phyloP scores from a whole-genome alignment of 2,113 vertebrate genomes.

The Scatophagus argus region DNA sequence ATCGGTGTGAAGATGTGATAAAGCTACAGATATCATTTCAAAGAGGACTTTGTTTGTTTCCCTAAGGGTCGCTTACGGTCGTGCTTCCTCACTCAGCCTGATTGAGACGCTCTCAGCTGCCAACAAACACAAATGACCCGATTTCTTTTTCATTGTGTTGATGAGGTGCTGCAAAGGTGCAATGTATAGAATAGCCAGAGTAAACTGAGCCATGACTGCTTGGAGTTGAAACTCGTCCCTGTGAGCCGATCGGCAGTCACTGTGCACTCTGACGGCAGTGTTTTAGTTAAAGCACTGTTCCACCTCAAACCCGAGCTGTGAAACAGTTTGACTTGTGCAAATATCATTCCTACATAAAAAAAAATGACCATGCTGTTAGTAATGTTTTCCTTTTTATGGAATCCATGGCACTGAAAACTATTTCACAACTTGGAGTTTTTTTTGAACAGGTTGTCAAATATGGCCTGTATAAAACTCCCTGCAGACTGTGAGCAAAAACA shows the following conservation, averaged over 20 bases:
- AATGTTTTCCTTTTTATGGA: constrained; percentile 76
- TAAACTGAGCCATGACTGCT: constrained; percentile 62
- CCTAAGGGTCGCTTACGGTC: constrained; percentile 24
- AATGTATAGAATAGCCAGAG: constrained; percentile 47
- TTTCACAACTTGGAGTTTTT: constrained; percentile 72
- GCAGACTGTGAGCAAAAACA: constrained; percentile 87
- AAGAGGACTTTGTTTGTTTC: constrained; percentile 44
- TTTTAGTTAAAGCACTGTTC: constrained; percentile 53
- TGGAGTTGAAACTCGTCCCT: constrained; percentile 41
- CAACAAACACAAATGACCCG: constrained; percentile 65
- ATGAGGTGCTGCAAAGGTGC: constrained; percentile 56
- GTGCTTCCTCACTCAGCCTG: constrained; percentile 35
- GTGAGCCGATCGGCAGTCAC: constrained; percentile 48
- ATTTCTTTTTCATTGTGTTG: constrained; percentile 55
- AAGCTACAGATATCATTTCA: constrained; percentile 59
- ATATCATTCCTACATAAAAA: constrained; percentile 52
- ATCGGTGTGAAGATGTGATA: constrained; percentile 58
- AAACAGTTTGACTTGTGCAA: constrained; percentile 63
- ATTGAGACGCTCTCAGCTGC: constrained; percentile 58
- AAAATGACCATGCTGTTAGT: constrained; percentile 59
- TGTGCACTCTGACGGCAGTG: constrained; percentile 14
- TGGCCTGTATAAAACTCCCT: constrained; percentile 81
- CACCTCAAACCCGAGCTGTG: constrained; percentile 49
- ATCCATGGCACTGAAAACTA: constrained; percentile 70
- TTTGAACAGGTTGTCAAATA: constrained; percentile 69